Base-by-base conservation (phyloP, 2,797 vertebrate genomes). In the Intellagama lesueurii region DNA sequence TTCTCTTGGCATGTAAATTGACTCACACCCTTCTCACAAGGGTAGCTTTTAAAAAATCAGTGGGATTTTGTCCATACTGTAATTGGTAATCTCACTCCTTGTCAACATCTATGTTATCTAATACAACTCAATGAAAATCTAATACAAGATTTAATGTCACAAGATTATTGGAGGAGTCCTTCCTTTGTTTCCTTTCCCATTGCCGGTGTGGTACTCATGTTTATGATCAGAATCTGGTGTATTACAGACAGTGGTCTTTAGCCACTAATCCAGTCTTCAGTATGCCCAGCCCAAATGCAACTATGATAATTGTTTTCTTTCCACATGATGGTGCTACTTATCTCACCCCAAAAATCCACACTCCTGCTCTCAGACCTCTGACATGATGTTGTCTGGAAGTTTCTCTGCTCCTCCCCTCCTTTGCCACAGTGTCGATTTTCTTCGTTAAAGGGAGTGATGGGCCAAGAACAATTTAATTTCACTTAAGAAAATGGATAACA, bases 61-160 rank as follows among this genome's bases (percentile, higher is more conserved):
- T 0, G 73, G 44, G 70, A 40, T 78, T 91, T 81, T 80, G 35
- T 14, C 68, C 49, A 0, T 80, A n/a, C 14, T 87, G 70, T 52
- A 76, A 72, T 3, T 78, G 14, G 28, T 7, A 69, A 72, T 86
- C 47, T 17, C 80, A 78, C 49, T 70, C 2, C 56, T 80, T 69
- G 60, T 12, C 78, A 89, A 80, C 12, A 35, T 40, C 90, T 47
- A 0, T 11, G 70, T 35, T 0, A 0, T 52, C 52, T 52, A 11
- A 0, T 28, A 1, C 0, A 0, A 56, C 70, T n/a, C 30, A 64
- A 75, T 72, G 49, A 52, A 40, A 30, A 0, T 0, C 2, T 11
- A 24, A 88, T 80, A 66, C 3, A 30, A 22, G 11, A 11, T 60
- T 56, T 64, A 66, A 52, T 70, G 4, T 56, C 69, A 68, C 40